A percentile compares a stretch with the other conserved stretches of the same genome.
Evolutionary conservation across 2,888 invertebrate species (phyloP).

Genomic region (Labia minor): DNA sequence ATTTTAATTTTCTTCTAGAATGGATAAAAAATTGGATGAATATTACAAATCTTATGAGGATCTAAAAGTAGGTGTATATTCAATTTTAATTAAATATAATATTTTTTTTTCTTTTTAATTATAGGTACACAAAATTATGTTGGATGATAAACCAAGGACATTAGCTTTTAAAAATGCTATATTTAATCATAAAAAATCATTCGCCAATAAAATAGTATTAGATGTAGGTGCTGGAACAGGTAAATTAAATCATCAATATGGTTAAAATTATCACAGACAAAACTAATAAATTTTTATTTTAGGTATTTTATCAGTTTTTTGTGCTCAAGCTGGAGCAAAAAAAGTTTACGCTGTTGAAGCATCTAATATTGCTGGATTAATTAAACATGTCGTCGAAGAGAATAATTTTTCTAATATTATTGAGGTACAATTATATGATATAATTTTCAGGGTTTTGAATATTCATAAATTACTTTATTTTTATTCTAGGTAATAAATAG

Average conservation of each 20-base stretch:
- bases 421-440: slow-evolving; percentile 40
- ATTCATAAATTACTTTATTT: slow-evolving; percentile 16
- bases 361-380: slow-evolving; percentile 54
- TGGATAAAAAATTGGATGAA: neutral
- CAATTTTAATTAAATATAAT: neutral
- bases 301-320: slow-evolving; percentile 79
- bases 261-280: neutral
- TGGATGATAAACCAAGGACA: slow-evolving; percentile 64
- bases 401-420: slow-evolving; percentile 56
- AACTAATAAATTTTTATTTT: slow-evolving; percentile 25
- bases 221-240: slow-evolving; percentile 78
- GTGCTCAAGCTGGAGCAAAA: slow-evolving; percentile 80
- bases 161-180: slow-evolving; percentile 73
- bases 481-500: slow-evolving; percentile 54
- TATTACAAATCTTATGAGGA: neutral
- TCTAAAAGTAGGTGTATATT: neutral
- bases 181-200: slow-evolving; percentile 48
- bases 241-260: slow-evolving; percentile 25
- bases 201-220: slow-evolving; percentile 68
- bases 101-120: slow-evolving; percentile 13
- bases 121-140: slow-evolving; percentile 71
- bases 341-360: slow-evolving; percentile 80
- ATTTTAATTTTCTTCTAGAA: neutral
- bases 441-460: neutral
- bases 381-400: slow-evolving; percentile 55